Evolutionary conservation across 2,888 invertebrate species (phyloP), one percentile per base, ranked within the genome.

Genomic region (Drosophila quasianomalipes): DNA sequence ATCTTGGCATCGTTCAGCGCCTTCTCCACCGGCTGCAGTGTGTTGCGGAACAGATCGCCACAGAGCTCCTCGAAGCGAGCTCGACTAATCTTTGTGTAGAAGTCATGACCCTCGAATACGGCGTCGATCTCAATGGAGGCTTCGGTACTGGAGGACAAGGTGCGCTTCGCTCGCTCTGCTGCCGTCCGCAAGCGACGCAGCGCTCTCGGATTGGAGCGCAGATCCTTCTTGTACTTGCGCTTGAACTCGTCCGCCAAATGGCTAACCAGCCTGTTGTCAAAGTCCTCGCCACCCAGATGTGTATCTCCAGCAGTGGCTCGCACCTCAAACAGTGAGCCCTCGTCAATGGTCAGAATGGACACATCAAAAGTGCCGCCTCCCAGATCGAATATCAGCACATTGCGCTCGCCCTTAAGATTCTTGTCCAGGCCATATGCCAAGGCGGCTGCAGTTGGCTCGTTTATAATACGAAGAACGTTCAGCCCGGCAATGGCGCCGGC

Each of bases 301-400:
- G 98, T 98, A 92, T 99, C 98, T 77, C 98, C 98, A 73, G 98
- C 97, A n/a, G 98, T 99, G 10, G 98, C 97, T 91, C 97, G 97
- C 26, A 98, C 99, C 92, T 99, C 98, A 93, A 99, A 99, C 84
- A 97, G 95, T 0, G 93, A 92, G 93, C 98, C 96, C 93, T 98
- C 98, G 94, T 98, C 98, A 92, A 99, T 99, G 81, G 98, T 98
- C 87, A 99, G 94, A 91, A 99, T 97, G 70, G 98, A 98, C 37
- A 98, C 98, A 94, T 99, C 98, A 93, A 99, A 98, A 81, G 98
- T 98, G 85, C 98, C 98, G 92, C 99, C 98, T 67, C 93, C 93
- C 85, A 93, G 73, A 57, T 93, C 93, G 66, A 93, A 93, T 84
- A 97, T 97, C 66, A 97, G 94, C 69, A 97, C 97, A 91, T 97